Evolutionary conservation across 37 sponge, comb jelly and placozoan species (phyloP), one percentile per base, ranked within the genome.

Genomic region (Amphimedon queenslandica): DNA sequence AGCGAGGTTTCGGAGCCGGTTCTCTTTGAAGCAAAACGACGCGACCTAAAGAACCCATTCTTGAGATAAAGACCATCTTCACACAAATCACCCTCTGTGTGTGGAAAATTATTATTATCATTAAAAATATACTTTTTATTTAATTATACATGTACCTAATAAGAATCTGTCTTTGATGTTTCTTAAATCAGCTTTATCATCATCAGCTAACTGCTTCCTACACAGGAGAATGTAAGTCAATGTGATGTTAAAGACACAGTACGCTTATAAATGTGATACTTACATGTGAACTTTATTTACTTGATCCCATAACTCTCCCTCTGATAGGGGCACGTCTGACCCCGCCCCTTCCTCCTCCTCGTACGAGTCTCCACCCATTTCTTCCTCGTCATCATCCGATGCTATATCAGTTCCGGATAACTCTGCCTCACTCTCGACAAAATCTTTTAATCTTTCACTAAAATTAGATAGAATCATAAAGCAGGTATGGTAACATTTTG

Each of bases 381-480:
- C 69, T 13, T 87, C 84, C 13, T 77, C 77, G 34, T 79, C 93
- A 0, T 40, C 64, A 33, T 85, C 91, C 1, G 80, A 60, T 0
- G 84, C 84, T 61, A 86, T 75, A 38, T 94, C 94, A 39, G 70
- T 69, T 2, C 94, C 94, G 21, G 94, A 94, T 35, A 94, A 73
- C 79, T 94, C 94, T 21, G 94, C 94, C 64, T 94, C 94, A 72
- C 76, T 73, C 78, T 94, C 94, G 35, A 86, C 85, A 83, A 94
- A 94, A 57, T 89, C 84, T 8, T 76, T 75, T 33, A 90, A 67
- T 16, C 81, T 73, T 33, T 84, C 84, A 53, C 88, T 87, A 23
- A 31, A 57, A 35, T 27, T 3, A 73, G 37, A 43, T 8, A 42
- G 55, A 70, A 24, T 25, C 18, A 43, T 10, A 67, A 21, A 67